These are phyloP conservation scores for Tonatia bakeri DNA, from an alignment of 2,113 vertebrate species.

Conservation along the genomic window DNA sequence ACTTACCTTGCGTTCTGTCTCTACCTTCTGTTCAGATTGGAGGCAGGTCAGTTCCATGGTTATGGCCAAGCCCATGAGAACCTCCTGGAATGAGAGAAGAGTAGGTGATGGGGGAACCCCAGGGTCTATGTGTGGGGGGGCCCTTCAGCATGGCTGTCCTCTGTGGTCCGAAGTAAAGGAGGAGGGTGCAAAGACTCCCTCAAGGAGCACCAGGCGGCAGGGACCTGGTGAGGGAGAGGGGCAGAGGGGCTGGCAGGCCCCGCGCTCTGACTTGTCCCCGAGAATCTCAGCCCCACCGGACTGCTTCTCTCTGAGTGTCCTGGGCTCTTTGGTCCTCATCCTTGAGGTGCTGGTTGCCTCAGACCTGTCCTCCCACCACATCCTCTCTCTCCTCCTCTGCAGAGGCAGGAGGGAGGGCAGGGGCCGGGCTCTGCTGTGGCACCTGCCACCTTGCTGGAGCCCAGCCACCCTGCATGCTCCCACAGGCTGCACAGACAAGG, in stretches of 20 bases:
- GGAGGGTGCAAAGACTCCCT: background rate
- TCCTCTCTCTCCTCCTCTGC: background rate
- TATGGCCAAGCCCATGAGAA: background rate
- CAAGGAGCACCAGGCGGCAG: background rate
- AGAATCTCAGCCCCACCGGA: background rate
- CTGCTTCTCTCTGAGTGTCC: background rate
- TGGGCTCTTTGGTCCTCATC: background rate
- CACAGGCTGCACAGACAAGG: fast-evolving
- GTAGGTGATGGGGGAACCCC: background rate
- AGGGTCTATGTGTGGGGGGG: background rate
- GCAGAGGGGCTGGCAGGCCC: background rate
- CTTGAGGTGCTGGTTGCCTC: background rate
- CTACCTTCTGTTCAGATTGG: background rate
- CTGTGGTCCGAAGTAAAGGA: background rate
- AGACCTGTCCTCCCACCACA: background rate
- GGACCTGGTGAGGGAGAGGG: background rate
- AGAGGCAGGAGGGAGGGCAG: background rate
- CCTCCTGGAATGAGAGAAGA: background rate
- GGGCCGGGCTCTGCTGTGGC: background rate
- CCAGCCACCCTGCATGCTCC: background rate
- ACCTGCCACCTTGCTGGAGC: too few species aligned
- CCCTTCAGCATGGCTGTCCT: background rate
- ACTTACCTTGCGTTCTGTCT: background rate
- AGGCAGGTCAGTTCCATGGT: background rate
- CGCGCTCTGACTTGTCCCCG: background rate